phyloP scores from a whole-genome alignment of 2,888 invertebrate genomes.

The Euzetes globulus region DNA sequence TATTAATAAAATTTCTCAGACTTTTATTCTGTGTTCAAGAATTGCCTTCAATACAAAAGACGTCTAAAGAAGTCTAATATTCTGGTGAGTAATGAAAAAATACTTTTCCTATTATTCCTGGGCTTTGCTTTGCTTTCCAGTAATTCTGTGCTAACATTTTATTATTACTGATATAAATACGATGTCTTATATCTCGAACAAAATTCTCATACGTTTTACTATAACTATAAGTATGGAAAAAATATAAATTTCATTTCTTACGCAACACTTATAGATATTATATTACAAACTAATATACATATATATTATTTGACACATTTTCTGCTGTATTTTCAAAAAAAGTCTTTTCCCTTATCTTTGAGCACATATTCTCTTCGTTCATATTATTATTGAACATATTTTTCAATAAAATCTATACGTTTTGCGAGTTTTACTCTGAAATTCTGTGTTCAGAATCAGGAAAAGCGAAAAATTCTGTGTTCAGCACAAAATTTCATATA shows the following conservation, averaged over 20 bases:
- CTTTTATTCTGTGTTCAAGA: background rate
- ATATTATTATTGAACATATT: background rate
- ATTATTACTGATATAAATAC: background rate
- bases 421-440: no score
- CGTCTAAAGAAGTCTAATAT: background rate
- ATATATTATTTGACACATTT: background rate
- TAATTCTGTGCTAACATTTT: background rate
- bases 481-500: no score
- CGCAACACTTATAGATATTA: background rate
- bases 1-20: background rate
- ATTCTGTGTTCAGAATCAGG: no score
- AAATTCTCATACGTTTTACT: background rate
- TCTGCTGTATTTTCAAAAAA: background rate
- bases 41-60: background rate
- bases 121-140: background rate
- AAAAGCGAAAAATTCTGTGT: no score
- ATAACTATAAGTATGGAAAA: no score
- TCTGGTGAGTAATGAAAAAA: background rate
- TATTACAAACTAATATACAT: background rate
- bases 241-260: background rate
- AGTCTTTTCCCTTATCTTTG: background rate
- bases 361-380: background rate
- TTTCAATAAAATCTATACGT: background rate
- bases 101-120: background rate
- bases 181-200: background rate